Evolutionary conservation across 2,888 invertebrate genomes (phyloP), one percentile per base, ranked within the genome.

Genomic region (Allolobophora icterica): DNA sequence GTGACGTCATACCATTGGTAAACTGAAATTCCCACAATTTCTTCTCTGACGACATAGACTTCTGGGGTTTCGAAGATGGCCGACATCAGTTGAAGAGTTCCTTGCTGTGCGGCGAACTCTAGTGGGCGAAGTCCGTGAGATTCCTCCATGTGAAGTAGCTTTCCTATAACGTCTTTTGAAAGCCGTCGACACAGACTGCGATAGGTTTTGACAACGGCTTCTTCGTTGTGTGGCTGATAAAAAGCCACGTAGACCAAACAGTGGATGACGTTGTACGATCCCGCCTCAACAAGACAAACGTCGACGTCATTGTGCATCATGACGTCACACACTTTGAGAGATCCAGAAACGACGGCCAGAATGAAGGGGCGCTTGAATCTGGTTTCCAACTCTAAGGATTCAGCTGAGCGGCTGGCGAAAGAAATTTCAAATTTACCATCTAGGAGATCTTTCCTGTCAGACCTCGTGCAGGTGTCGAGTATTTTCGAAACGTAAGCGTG

Each of bases 1-100:
- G 90, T 90, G 24, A 90, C 38, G 90, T 90, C 90, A 30, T 58
- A 90, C 90, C 90, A 90, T 35, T n/a, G 52, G 35, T 90, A 90
- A 13, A 90, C 11, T n/a, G 52, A 71, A 58, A 90, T 71, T 33
- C 71, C 90, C 71, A 90, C 71, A 13, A 30, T n/a, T 58, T 58
- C 71, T 38, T 90, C 90, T 71, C 24, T 45, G 38, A 58, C 58
- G 52, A 90, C 38, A 33, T 58, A 58, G 33, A 58, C 45, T 11
- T 52, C 71, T 71, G n/a, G 30, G 17, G 71, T 90, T 58, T 90
- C 90, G 34, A 52, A 58, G 33, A 90, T 45, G 58, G 90, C 90
- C 58, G 52, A 33, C 71, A 71, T 33, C 45, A 90, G 24, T 17
- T 35, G 34, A 34, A 90, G 83, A 24, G 90, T 90, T 52, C 71